phyloP scores from a whole-genome alignment of 2,797 vertebrate species.

The Channa striata region DNA sequence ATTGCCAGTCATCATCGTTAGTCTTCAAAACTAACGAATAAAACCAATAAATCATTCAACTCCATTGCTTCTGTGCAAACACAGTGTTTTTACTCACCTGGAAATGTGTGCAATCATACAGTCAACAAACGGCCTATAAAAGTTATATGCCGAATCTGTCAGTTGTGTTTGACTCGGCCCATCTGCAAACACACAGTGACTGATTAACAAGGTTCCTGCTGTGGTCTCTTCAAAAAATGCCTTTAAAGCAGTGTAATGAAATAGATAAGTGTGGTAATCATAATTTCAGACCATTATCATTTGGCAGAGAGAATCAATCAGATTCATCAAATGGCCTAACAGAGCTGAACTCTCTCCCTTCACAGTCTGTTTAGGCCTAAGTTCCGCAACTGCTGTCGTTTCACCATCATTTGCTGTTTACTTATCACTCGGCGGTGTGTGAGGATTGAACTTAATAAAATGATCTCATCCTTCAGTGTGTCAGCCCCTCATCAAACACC shows the following conservation, averaged over 20 bases:
- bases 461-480: slow-evolving; percentile 34
- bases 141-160: no score
- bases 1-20: no score
- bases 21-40: no score
- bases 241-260: neutral
- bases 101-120: no score
- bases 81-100: no score
- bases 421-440: slow-evolving; percentile 8
- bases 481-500: slow-evolving; percentile 40
- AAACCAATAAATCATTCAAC: no score
- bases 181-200: neutral
- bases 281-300: slow-evolving; percentile 1
- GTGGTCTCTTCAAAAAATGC: neutral
- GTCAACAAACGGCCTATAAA: no score
- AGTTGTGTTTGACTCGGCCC: no score
- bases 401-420: slow-evolving; percentile 24
- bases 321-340: slow-evolving; percentile 1
- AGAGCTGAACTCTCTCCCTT: slow-evolving; percentile 16
- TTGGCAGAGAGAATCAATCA: slow-evolving; percentile 20
- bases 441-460: slow-evolving; percentile 24
- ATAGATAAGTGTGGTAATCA: neutral
- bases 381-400: slow-evolving; percentile 8
- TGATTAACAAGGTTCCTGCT: neutral
- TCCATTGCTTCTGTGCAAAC: no score
- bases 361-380: slow-evolving; percentile 10